Percentiles rank a stretch among this genome's conserved stretches.
Conservation (phyloP, 2,888 invertebrate genomes). For the Ceramica pisi region DNA sequence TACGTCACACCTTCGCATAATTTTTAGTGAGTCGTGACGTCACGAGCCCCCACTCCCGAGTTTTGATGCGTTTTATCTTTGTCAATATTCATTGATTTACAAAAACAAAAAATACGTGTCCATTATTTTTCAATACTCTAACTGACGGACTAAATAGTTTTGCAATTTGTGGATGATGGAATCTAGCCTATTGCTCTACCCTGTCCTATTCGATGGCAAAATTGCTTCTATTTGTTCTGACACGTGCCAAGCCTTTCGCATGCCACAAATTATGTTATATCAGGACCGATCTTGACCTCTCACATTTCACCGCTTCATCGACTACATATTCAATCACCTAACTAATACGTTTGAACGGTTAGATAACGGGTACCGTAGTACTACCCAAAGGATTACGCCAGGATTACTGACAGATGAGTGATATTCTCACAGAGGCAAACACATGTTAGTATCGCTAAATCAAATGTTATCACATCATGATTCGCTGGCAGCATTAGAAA, state of each 20-base stretch:
- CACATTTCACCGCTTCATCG: constrained; percentile 10
- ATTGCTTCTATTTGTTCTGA: background rate
- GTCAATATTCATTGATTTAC: too few species aligned
- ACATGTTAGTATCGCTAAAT: constrained; percentile 19
- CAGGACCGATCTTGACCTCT: constrained; percentile 25
- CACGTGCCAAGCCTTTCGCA: background rate
- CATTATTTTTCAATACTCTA: too few species aligned
- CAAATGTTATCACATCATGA: constrained; percentile 30
- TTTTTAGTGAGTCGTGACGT: too few species aligned
- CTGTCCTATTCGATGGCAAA: background rate
- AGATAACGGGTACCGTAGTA: constrained; percentile 15
- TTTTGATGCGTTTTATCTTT: too few species aligned
- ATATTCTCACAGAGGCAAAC: constrained; percentile 21
- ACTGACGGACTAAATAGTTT: too few species aligned
- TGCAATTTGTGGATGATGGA: too few species aligned
- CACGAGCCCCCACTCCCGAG: too few species aligned
- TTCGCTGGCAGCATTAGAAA: constrained; percentile 1
- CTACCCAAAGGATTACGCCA: constrained; percentile 18
- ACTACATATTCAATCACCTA: constrained; percentile 15
- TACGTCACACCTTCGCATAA: too few species aligned
- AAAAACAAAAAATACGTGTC: too few species aligned
- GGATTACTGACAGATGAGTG: constrained; percentile 7
- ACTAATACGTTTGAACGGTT: constrained; percentile 1
- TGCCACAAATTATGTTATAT: constrained; percentile 7
- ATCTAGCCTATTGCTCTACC: too few species aligned